phyloP scores from a whole-genome alignment of 2,888 invertebrate species.

The Epinotia nisella region DNA sequence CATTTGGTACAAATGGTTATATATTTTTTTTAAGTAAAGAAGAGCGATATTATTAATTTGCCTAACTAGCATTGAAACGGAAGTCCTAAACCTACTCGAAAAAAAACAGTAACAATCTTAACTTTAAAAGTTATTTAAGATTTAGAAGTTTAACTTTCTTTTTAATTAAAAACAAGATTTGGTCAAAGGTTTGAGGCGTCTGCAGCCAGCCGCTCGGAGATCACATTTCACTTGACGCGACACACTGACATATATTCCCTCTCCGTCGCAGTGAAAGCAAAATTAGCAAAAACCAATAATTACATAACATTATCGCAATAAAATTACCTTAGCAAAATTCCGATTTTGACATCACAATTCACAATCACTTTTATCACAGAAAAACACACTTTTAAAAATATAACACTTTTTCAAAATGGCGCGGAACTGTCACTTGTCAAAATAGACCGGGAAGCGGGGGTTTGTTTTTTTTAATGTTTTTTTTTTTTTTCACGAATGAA shows the following conservation, averaged over 20 bases:
- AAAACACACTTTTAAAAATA: slow-evolving; percentile 46
- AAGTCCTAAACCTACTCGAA: background rate
- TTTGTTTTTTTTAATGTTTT: slow-evolving; percentile 41
- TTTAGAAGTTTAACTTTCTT: slow-evolving; percentile 35
- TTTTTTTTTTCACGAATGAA: slow-evolving; percentile 45
- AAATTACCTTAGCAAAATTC: slow-evolving; percentile 49
- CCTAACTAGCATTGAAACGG: background rate
- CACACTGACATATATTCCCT: slow-evolving; percentile 66
- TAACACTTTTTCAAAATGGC: slow-evolving; percentile 45
- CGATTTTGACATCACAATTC: slow-evolving; percentile 39
- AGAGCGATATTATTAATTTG: too few species aligned
- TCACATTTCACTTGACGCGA: slow-evolving; percentile 60
- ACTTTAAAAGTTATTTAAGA: background rate
- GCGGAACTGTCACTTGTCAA: slow-evolving; percentile 54
- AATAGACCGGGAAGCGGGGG: slow-evolving; percentile 49
- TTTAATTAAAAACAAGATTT: slow-evolving; percentile 10
- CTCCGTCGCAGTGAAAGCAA: slow-evolving; percentile 63
- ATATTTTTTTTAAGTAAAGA: too few species aligned
- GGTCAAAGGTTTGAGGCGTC: slow-evolving; percentile 25
- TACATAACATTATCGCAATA: slow-evolving; percentile 65
- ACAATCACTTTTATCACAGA: slow-evolving; percentile 22
- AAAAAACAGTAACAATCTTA: background rate
- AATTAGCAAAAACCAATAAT: slow-evolving; percentile 62
- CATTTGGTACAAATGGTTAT: too few species aligned
- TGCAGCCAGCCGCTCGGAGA: slow-evolving; percentile 54